Conservation (phyloP, 1,140 invertebrate species). For the Pseudomyrmex cubaensis region DNA sequence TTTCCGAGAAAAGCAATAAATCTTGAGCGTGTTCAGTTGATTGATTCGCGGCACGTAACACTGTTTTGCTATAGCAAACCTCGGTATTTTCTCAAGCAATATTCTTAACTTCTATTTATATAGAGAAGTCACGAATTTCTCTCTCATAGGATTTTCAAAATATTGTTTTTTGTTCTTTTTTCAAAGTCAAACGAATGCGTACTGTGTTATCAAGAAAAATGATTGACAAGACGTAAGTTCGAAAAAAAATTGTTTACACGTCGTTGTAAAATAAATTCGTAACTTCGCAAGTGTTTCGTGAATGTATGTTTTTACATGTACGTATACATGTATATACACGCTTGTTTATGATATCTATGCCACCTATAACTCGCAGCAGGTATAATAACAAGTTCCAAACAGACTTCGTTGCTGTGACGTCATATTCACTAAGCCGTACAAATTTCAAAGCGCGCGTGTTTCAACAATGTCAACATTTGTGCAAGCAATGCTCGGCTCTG, state of each 20-base stretch:
- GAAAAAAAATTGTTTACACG: too few species aligned
- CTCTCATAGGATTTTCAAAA: not conserved
- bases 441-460: constrained; percentile 42
- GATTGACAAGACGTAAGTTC: too few species aligned
- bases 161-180: not conserved
- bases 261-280: not conserved
- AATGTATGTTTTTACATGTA: not conserved
- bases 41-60: not conserved
- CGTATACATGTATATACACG: not conserved
- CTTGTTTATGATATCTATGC: not conserved
- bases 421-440: constrained; percentile 34
- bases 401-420: constrained; percentile 29
- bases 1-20: not conserved
- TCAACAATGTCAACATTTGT: constrained; percentile 43
- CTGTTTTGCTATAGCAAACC: constrained; percentile 5
- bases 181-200: too few species aligned
- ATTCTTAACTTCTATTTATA: not conserved
- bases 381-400: constrained; percentile 37
- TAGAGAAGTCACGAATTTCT: not conserved
- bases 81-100: not conserved
- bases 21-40: not conserved
- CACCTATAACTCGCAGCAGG: not conserved
- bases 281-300: not conserved
- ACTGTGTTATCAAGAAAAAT: too few species aligned
- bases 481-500: constrained; percentile 22